Evolutionary conservation across 2,113 vertebrate species (phyloP), one percentile per base, ranked within the genome.

Genomic region (Aptenodytes patagonicus): DNA sequence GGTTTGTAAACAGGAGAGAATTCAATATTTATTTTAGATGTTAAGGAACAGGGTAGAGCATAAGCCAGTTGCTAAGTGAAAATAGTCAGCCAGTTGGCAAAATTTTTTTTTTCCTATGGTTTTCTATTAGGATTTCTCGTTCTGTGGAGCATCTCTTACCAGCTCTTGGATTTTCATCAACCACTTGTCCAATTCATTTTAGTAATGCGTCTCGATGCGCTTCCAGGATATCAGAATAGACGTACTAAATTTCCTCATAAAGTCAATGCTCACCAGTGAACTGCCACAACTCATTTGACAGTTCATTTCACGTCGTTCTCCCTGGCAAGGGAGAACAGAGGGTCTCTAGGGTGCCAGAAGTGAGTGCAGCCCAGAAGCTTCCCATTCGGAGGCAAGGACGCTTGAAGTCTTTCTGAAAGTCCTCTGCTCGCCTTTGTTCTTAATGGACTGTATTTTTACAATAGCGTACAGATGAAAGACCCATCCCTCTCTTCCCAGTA

Each of bases 11-110:
- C 68, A 91, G 28, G 36, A 85, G 44, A 80, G 21, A 77, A 85
- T 88, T 94, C 58, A 94, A 19, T 83, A 95, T 93, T 96, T 96
- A 85, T 76, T 88, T 96, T 93, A 91, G 61, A 93, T 57, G 44
- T 88, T 94, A 88, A 90, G 49, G 66, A 93, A 83, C 5, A 90
- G 17, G 40, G n/a, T 76, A 83, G 22, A 85, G 34, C 31, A 91
- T 38, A 76, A 91, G 57, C 44, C 69, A 84, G 47, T 65, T 84
- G 44, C 51, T 93, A 60, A 78, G 38, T 65, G 87, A 84, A 94
- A 75, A 83, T 11, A 84, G n/a, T 77, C 60, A 73, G 69, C 77
- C 94, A 91, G 29, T 58, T 65, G 34, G 78, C 89, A 94, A 85
- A 87, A 85, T 4, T 61, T 40, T 62, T 83, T 42, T 91, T 90